Evolutionary conservation across 1,140 invertebrate genomes (phyloP), one percentile per base, ranked within the genome.

Genomic region (Solen grandis): DNA sequence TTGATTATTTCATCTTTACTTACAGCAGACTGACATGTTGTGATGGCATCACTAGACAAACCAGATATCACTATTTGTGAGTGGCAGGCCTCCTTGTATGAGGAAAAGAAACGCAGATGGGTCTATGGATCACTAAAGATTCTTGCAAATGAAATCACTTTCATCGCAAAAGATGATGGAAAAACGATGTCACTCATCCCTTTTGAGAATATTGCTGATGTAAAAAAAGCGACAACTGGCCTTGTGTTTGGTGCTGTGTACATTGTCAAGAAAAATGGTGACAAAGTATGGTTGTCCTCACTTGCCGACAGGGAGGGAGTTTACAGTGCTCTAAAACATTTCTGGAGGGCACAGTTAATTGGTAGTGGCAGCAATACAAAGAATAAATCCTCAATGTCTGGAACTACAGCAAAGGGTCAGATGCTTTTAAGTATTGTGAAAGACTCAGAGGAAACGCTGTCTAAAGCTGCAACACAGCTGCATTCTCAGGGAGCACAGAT

Each of bases 271-370:
- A 77, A 68, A 22, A 57, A 59, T 1, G 57, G 70, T 14, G 38
- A 78, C 3, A 81, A 72, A 59, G 35, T 76, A 27, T 85, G 84
- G 84, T 74, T 85, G 35, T 83, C 82, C 4, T 83, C 84, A 1
- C 52, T 85, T n/a, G 13, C 46, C 5, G 82, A 85, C 35, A 33
- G 74, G 25, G 59, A 69, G 25, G 57, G 59, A 22, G 69, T 78
- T 25, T 83, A 57, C 46, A 35, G 31, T 3, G 36, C 69, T 0
- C 16, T 85, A 16, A 63, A 38, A 46, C 75, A 85, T 79, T 85
- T 85, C 60, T 81, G 66, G 62, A 79, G 60, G 46, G 52, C 62
- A 16, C n/a, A 54, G 3, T n/a, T 82, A 5, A 31, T 74, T 41
- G 5, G 22, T 25, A 59, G 79, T 35, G 52, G 65, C 46, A 72